Percentiles rank a stretch among this genome's conserved stretches.
Conservation (phyloP, 2,888 invertebrate species). For the Phalera bucephala region DNA sequence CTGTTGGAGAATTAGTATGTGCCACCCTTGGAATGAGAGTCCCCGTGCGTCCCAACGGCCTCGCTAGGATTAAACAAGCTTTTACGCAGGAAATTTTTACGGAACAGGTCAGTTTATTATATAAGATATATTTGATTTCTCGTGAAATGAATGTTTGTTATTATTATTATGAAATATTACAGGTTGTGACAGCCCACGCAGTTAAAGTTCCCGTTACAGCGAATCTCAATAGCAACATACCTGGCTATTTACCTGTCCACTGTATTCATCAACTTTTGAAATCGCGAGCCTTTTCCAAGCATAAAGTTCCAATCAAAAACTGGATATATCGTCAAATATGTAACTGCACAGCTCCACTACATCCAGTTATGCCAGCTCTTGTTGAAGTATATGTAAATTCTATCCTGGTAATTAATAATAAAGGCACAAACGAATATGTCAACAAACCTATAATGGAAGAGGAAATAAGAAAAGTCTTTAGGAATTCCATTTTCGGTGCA, state of each 20-base stretch:
- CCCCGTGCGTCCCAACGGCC: constrained; percentile 92
- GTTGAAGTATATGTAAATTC: constrained; percentile 98
- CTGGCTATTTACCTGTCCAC: constrained; percentile 96
- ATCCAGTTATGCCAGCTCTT: constrained; percentile 95
- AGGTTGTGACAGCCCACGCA: constrained; percentile 96
- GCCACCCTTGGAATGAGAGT: constrained; percentile 98
- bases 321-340: constrained; percentile 98
- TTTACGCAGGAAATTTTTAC: constrained; percentile 98
- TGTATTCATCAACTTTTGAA: constrained; percentile 98
- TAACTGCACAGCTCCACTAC: constrained; percentile 93
- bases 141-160: too few relatives aligned
- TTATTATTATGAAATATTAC: constrained; percentile 19
- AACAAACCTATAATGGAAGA: constrained; percentile 96
- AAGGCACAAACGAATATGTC: constrained; percentile 88
- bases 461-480: constrained; percentile 93
- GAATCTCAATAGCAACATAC: constrained; percentile 93
- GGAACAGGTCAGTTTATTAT: constrained; percentile 92
- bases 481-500: constrained; percentile 89
- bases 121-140: too few relatives aligned
- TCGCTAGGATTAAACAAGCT: constrained; percentile 94
- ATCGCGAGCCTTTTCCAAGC: constrained; percentile 96
- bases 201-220: constrained; percentile 97
- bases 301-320: constrained; percentile 97
- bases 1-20: constrained; percentile 96
- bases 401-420: constrained; percentile 87